These are phyloP conservation scores for Uria aalge DNA, from an alignment of 2,113 vertebrate species.

Conservation along the genomic window DNA sequence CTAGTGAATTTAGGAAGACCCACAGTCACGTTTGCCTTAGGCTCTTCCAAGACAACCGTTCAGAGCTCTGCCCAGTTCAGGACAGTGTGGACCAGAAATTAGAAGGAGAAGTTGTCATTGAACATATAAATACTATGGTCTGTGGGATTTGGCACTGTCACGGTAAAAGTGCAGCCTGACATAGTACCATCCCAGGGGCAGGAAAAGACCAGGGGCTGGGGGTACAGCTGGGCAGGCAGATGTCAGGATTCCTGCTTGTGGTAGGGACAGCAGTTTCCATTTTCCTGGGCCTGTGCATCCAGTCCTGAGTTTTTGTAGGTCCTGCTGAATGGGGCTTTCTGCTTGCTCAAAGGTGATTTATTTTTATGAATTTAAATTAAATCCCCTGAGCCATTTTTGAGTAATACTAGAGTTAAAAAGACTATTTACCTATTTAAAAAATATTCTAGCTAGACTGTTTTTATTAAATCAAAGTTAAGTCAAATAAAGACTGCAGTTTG, in stretches of 20 bases:
- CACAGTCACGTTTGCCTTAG: not conserved
- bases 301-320: not conserved
- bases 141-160: not conserved
- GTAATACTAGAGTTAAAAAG: conserved; percentile 41
- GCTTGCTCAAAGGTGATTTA: conserved; percentile 35
- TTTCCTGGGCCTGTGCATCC: not conserved
- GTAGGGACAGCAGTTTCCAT: not conserved
- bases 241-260: not conserved
- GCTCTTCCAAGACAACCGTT: not conserved
- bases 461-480: conserved; percentile 60
- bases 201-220: not conserved
- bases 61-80: not conserved
- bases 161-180: not conserved
- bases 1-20: not conserved
- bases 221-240: not conserved
- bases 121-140: not conserved
- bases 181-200: not conserved
- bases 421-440: conserved; percentile 33
- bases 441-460: conserved; percentile 32
- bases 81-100: not conserved
- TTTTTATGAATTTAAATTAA: conserved; percentile 49
- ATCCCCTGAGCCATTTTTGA: conserved; percentile 11
- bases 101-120: not conserved
- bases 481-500: conserved; percentile 28
- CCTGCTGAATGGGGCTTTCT: not conserved